phyloP scores from a whole-genome alignment of 2,888 invertebrate genomes.

The Drosophila percnosoma region DNA sequence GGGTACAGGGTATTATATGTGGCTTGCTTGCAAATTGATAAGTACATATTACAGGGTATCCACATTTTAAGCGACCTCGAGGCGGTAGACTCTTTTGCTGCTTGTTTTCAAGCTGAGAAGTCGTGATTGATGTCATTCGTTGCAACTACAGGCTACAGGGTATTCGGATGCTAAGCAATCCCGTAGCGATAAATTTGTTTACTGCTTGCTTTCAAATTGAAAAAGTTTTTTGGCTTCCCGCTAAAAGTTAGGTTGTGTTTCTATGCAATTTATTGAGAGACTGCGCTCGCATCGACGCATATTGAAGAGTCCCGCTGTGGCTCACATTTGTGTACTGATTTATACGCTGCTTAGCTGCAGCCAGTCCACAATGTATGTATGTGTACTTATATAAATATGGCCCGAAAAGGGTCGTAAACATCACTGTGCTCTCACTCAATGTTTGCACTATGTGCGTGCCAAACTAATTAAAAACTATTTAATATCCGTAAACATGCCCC shows the following conservation, averaged over 20 bases:
- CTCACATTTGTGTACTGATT: conserved; percentile 45
- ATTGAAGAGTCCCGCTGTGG: conserved; percentile 46
- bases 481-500: conserved; percentile 75
- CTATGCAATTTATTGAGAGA: conserved; percentile 70
- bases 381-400: conserved; percentile 13
- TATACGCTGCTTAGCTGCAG: conserved; percentile 46
- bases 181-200: not conserved
- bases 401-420: conserved; percentile 4
- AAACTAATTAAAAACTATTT: conserved; percentile 80
- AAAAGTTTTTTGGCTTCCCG: conserved; percentile 67
- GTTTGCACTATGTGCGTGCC: conserved; percentile 62
- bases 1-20: not conserved
- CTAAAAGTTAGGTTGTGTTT: conserved; percentile 70
- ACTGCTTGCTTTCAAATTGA: conserved; percentile 63
- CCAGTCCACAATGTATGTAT: not conserved
- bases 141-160: conserved; percentile 13
- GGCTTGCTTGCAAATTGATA: not conserved
- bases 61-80: not conserved
- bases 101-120: not conserved
- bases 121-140: not conserved
- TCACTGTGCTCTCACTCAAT: conserved; percentile 54
- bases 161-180: not conserved
- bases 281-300: conserved; percentile 54
- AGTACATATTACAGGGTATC: not conserved
- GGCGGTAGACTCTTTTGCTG: not conserved